Evolutionary conservation across 92 coral and sea anemone species (phyloP).

Genomic region (Chrysogorgia sp.): DNA sequence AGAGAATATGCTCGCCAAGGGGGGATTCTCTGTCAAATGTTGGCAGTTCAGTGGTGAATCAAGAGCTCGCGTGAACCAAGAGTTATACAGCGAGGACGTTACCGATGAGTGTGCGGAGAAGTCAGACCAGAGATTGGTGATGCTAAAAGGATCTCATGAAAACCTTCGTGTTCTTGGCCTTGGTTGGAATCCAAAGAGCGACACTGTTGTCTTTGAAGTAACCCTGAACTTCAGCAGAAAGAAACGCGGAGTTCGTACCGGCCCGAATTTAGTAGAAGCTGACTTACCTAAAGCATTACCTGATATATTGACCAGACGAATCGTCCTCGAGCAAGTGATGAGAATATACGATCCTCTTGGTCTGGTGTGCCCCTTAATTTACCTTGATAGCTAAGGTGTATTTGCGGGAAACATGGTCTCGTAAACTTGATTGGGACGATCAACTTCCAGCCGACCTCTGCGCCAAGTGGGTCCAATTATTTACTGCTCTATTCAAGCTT

Average conservation of each 20-base stretch:
- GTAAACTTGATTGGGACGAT: constrained; percentile 66
- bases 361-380: too few relatives aligned
- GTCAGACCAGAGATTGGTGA: constrained; percentile 14
- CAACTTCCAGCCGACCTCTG: constrained; percentile 49
- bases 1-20: constrained; percentile 30
- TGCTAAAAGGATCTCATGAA: constrained; percentile 65
- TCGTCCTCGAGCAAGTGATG: constrained; percentile 67
- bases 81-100: constrained; percentile 29
- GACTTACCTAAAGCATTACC: too few relatives aligned
- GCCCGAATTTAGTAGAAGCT: too few relatives aligned
- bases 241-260: constrained; percentile 45
- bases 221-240: constrained; percentile 64
- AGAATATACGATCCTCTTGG: constrained; percentile 72
- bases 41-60: constrained; percentile 38
- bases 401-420: constrained; percentile 67
- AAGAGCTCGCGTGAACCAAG: neutral
- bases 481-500: constrained; percentile 47
- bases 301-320: constrained; percentile 61
- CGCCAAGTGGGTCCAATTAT: constrained; percentile 56
- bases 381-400: constrained; percentile 61
- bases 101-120: constrained; percentile 32
- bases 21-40: constrained; percentile 15
- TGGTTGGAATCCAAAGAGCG: constrained; percentile 62
- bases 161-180: constrained; percentile 63
- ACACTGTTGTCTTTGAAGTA: constrained; percentile 52